phyloP scores from a whole-genome alignment of 1,140 invertebrate genomes.

The Pseudomyrmex pallidus region DNA sequence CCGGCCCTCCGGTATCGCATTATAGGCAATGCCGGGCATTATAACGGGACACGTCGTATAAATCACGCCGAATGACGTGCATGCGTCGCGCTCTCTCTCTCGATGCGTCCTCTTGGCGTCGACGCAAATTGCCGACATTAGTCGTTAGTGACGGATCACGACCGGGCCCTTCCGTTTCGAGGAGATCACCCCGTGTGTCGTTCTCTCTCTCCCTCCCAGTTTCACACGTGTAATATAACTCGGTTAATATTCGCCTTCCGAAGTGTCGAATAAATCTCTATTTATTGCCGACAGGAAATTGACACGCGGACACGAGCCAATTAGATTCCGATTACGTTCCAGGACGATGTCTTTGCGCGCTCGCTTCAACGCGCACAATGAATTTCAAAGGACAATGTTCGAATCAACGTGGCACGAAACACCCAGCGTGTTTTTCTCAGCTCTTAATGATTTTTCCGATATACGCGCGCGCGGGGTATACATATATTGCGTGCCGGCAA shows the following conservation, averaged over 20 bases:
- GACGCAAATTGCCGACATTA: constrained; percentile 77
- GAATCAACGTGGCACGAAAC: constrained; percentile 19
- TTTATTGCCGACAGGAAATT: too few species aligned
- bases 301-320: too few species aligned
- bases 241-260: constrained; percentile 20
- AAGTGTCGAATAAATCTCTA: too few species aligned
- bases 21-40: constrained; percentile 63
- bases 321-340: too few species aligned
- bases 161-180: constrained; percentile 56
- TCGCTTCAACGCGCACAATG: background rate
- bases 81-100: constrained; percentile 51
- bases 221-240: constrained; percentile 46
- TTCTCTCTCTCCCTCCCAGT: background rate
- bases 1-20: constrained; percentile 64
- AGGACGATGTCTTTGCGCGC: background rate
- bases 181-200: background rate
- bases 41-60: constrained; percentile 73
- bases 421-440: constrained; percentile 24
- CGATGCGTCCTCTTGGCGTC: constrained; percentile 51
- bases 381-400: constrained; percentile 28
- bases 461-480: background rate
- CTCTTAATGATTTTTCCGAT: constrained; percentile 56
- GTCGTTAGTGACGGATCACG: constrained; percentile 69
- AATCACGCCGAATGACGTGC: constrained; percentile 68
- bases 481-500: constrained; percentile 49